phyloP scores from a whole-genome alignment of 2,113 vertebrate genomes.

The Bucco capensis region DNA sequence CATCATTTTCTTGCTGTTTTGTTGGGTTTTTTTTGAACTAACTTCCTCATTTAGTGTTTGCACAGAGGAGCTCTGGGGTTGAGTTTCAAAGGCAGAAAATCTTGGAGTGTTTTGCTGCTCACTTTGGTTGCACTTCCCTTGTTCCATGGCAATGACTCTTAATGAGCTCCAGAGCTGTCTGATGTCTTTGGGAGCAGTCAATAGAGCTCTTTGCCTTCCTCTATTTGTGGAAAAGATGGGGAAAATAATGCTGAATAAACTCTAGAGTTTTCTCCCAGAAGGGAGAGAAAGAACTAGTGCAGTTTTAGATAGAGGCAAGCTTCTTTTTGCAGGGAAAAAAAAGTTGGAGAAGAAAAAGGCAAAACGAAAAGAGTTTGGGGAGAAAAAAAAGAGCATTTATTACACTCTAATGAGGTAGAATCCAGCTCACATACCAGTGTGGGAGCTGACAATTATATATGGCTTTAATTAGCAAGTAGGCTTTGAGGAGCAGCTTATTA shows the following conservation, averaged over 20 bases:
- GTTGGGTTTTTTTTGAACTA: not conserved
- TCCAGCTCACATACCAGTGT: constrained; percentile 23
- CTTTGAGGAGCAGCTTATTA: constrained; percentile 62
- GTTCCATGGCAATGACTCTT: not conserved
- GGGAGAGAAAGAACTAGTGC: not conserved
- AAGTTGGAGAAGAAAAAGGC: not conserved
- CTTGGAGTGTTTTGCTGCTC: not conserved
- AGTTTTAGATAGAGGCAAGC: not conserved
- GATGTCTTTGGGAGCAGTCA: not conserved
- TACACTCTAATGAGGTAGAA: constrained; percentile 55
- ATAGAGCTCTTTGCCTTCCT: not conserved
- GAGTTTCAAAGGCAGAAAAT: constrained; percentile 29
- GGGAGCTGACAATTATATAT: constrained; percentile 59
- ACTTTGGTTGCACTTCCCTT: not conserved
- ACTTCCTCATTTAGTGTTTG: constrained; percentile 7
- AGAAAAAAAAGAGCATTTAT: constrained; percentile 22
- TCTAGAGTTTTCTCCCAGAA: not conserved
- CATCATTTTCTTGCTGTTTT: not conserved
- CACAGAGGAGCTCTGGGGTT: not conserved
- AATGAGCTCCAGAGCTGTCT: constrained; percentile 23
- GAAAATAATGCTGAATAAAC: constrained; percentile 6
- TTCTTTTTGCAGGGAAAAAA: not conserved
- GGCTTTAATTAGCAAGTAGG: constrained; percentile 66
- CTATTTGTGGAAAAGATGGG: not conserved
- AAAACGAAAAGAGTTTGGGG: not conserved